phyloP scores from a whole-genome alignment of 1,140 invertebrate genomes.

The Drosophila ercepeae region DNA sequence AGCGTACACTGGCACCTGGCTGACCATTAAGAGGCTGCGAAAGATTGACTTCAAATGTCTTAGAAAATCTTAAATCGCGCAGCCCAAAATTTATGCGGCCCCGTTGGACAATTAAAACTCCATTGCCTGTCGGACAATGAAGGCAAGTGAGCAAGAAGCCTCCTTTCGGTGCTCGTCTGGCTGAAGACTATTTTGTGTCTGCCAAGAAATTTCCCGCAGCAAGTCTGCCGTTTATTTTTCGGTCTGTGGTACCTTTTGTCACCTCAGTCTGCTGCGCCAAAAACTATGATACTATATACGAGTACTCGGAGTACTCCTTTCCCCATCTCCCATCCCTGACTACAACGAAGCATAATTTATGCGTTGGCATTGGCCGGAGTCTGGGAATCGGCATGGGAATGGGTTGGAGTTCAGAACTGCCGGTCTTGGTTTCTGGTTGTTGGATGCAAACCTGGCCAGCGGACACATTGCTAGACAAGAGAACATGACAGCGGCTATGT shows the following conservation, averaged over 20 bases:
- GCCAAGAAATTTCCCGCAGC: conserved; percentile 62
- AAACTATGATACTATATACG: conserved; percentile 11
- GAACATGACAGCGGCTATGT: conserved; percentile 76
- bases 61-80: conserved; percentile 71
- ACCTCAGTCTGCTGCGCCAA: conserved; percentile 31
- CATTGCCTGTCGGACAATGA: conserved; percentile 52
- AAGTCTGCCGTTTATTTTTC: conserved; percentile 13
- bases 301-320: background rate
- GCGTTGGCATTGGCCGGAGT: conserved; percentile 57
- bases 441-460: conserved; percentile 42
- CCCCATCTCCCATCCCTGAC: conserved; percentile 9
- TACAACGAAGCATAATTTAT: conserved; percentile 81
- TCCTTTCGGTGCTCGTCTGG: background rate
- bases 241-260: conserved; percentile 59
- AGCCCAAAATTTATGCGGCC: conserved; percentile 62
- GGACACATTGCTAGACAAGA: conserved; percentile 71
- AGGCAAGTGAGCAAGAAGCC: conserved; percentile 19
- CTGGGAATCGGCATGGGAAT: conserved; percentile 32
- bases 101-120: conserved; percentile 70
- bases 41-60: conserved; percentile 74
- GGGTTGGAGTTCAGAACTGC: conserved; percentile 21
- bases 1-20: conserved; percentile 54
- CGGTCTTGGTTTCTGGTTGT: background rate
- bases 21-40: conserved; percentile 56
- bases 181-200: conserved; percentile 26